phyloP scores from a whole-genome alignment of 2,113 vertebrate species.

The Eurystomus gularis region DNA sequence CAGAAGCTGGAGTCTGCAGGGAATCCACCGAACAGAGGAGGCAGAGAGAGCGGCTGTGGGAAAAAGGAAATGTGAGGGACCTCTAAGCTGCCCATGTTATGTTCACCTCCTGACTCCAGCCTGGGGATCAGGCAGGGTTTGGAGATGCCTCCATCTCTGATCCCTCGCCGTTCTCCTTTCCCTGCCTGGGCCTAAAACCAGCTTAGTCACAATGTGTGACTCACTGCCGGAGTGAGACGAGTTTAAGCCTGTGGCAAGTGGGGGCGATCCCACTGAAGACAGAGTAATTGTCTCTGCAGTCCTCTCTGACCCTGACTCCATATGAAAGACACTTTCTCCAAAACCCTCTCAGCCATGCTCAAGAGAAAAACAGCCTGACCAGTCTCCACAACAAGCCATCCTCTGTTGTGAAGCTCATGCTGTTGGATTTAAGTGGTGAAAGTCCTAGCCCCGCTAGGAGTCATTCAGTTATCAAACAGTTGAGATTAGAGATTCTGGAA shows the following conservation, averaged over 20 bases:
- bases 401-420: background rate
- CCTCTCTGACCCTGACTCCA: background rate
- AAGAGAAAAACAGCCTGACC: background rate
- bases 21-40: background rate
- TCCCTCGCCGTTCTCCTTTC: background rate
- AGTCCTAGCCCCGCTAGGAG: background rate
- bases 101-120: background rate
- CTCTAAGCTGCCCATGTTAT: background rate
- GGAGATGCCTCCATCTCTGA: background rate
- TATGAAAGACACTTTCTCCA: background rate
- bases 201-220: background rate
- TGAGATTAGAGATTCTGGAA: background rate
- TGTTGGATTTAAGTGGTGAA: background rate
- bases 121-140: background rate
- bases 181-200: background rate
- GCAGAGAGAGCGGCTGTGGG: background rate
- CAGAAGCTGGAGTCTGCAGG: background rate
- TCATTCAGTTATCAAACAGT: background rate
- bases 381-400: background rate
- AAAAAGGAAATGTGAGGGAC: background rate
- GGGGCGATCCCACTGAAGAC: background rate
- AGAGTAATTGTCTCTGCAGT: background rate
- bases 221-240: background rate
- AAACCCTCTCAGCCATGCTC: background rate
- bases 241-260: background rate